Percentiles rank a stretch among this genome's conserved stretches.
Evolutionary conservation across 53 echinoderm and acorn worm genomes (phyloP).

Genomic region (Zoroaster sp.): DNA sequence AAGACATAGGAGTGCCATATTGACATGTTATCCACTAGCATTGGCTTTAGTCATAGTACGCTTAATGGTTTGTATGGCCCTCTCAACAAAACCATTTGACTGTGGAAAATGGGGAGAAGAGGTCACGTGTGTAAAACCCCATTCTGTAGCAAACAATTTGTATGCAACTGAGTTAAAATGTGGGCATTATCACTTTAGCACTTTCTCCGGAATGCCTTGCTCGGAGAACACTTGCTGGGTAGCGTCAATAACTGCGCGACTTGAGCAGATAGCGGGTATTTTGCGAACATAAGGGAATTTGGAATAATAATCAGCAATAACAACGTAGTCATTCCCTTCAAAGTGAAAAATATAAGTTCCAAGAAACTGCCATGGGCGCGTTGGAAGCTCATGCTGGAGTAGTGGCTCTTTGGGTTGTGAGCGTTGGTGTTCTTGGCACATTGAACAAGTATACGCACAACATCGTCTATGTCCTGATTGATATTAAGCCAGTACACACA

Average conservation of each 20-base stretch:
- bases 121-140: conserved; percentile 72
- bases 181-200: conserved; percentile 66
- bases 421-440: conserved; percentile 41
- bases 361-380: conserved; percentile 68
- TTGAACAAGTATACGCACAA: conserved; percentile 45
- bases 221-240: conserved; percentile 59
- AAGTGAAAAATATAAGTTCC: conserved; percentile 63
- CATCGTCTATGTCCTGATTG: conserved; percentile 60
- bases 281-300: conserved; percentile 56
- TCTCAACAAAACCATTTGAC: conserved; percentile 70
- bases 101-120: conserved; percentile 70
- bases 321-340: conserved; percentile 47
- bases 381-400: conserved; percentile 43
- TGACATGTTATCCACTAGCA: conserved; percentile 25
- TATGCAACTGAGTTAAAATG: conserved; percentile 56
- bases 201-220: conserved; percentile 63
- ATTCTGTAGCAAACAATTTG: conserved; percentile 61
- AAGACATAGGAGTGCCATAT: conserved; percentile 59
- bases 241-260: conserved; percentile 42
- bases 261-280: conserved; percentile 27
- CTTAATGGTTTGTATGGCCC: conserved; percentile 69
- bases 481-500: conserved; percentile 47
- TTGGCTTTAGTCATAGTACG: conserved; percentile 61
- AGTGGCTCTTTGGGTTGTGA: conserved; percentile 47
- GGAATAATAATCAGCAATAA: conserved; percentile 71